Conservation (phyloP, 2,797 vertebrate genomes). For the Oreortyx pictus region DNA sequence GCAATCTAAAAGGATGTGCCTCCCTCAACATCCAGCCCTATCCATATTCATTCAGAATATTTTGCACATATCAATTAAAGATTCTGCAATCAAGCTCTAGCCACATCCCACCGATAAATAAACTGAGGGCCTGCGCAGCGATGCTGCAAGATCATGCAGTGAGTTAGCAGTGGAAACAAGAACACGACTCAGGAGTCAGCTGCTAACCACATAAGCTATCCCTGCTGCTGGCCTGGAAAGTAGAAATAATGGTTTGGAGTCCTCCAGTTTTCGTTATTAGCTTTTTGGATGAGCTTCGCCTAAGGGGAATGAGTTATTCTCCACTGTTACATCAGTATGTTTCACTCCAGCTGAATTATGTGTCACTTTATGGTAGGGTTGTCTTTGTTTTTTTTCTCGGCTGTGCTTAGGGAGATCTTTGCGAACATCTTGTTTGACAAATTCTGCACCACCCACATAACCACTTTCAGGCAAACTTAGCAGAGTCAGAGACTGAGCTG, state of each 20-base stretch:
- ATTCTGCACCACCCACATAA: constrained; percentile 60
- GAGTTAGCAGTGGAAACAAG: constrained; percentile 25
- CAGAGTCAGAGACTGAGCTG: constrained; percentile 3
- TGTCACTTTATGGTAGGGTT: constrained; percentile 59
- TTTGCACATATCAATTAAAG: background rate
- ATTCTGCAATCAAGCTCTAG: background rate
- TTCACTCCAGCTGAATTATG: constrained; percentile 66
- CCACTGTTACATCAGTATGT: constrained; percentile 29
- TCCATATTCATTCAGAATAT: background rate
- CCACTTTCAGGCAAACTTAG: constrained; percentile 52
- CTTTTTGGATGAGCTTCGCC: constrained; percentile 72
- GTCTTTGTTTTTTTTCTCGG: constrained; percentile 48
- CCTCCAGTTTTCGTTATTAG: constrained; percentile 65
- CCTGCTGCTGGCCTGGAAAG: constrained; percentile 55
- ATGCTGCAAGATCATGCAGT: background rate
- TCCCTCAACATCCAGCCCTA: background rate
- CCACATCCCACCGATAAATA: background rate
- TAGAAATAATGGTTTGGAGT: constrained; percentile 68
- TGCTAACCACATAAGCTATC: constrained; percentile 59
- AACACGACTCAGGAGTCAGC: constrained; percentile 44
- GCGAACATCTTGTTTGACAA: constrained; percentile 72
- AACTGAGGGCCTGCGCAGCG: constrained; percentile 2
- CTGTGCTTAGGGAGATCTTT: constrained; percentile 36
- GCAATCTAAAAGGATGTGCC: background rate
- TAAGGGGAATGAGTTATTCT: constrained; percentile 69